Percentiles rank a stretch among this genome's conserved stretches.
These are phyloP conservation scores for Neosilurus hyrtlii DNA, from an alignment of 2,797 vertebrate genomes.

Conservation along the genomic window DNA sequence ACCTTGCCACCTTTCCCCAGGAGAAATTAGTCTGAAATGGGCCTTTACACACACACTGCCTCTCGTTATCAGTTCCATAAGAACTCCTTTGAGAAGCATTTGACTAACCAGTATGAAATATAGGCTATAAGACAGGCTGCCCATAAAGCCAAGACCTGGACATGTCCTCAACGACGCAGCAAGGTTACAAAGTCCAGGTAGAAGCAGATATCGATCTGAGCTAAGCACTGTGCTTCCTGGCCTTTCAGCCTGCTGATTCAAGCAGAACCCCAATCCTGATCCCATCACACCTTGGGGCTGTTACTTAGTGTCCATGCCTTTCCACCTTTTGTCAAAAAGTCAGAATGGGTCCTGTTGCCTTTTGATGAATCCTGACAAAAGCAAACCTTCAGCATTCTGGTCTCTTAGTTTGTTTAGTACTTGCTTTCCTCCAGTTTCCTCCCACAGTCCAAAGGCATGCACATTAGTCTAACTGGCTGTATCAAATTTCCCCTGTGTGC, in stretches of 20 bases:
- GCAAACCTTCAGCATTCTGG: not conserved
- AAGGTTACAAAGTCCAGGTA: constrained; percentile 15
- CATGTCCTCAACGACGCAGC: not conserved
- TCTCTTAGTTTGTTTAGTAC: not conserved
- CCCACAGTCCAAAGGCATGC: too few relatives aligned
- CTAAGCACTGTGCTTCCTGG: constrained; percentile 1
- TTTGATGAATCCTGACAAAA: not conserved
- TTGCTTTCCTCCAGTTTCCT: too few relatives aligned
- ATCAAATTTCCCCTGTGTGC: too few relatives aligned
- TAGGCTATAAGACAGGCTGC: not conserved
- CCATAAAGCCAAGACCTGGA: not conserved
- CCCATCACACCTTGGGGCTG: not conserved
- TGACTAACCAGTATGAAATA: not conserved
- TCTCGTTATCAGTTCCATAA: constrained; percentile 20
- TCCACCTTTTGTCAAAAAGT: not conserved
- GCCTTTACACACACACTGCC: not conserved
- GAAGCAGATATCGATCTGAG: not conserved
- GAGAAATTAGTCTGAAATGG: constrained; percentile 17
- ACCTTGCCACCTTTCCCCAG: not conserved
- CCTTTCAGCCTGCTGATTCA: not conserved
- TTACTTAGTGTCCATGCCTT: not conserved
- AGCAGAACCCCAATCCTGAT: constrained; percentile 8
- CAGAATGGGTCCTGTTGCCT: not conserved
- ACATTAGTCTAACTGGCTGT: too few relatives aligned
- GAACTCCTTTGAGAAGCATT: not conserved